A percentile compares a stretch with the other conserved stretches of the same genome.
phyloP scores from a whole-genome alignment of 2,113 vertebrate genomes.

The Lophotis ruficrista region DNA sequence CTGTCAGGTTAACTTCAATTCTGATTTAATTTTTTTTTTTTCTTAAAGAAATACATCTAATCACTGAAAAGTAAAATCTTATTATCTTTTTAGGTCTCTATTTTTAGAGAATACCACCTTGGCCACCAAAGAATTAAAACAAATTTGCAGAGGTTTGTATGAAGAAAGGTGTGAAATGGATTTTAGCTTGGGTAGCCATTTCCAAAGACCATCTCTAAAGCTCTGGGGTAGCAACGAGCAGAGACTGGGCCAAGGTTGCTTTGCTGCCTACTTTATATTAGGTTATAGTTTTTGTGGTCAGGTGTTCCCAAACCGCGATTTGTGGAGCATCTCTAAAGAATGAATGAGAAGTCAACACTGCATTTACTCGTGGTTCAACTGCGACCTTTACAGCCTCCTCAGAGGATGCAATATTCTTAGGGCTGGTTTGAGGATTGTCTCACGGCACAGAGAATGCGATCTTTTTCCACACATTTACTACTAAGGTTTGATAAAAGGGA shows the following conservation, averaged over 20 bases:
- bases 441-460: not conserved
- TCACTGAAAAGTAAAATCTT: not conserved
- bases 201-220: not conserved
- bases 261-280: not conserved
- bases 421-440: not conserved
- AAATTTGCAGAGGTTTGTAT: not conserved
- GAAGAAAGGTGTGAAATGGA: not conserved
- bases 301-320: not conserved
- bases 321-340: not conserved
- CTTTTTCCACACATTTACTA: not conserved
- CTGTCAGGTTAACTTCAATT: not conserved
- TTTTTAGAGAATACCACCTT: not conserved
- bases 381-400: not conserved
- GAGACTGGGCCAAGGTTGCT: not conserved
- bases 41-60: not conserved
- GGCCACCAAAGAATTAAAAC: not conserved
- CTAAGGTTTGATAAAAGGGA: not conserved
- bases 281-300: not conserved
- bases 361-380: not conserved
- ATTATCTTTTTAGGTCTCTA: not conserved
- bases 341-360: not conserved
- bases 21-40: not conserved
- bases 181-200: not conserved
- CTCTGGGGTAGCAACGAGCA: not conserved
- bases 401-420: not conserved